Conservation (phyloP, 1,140 invertebrate species). For the Laupala kohalensis region DNA sequence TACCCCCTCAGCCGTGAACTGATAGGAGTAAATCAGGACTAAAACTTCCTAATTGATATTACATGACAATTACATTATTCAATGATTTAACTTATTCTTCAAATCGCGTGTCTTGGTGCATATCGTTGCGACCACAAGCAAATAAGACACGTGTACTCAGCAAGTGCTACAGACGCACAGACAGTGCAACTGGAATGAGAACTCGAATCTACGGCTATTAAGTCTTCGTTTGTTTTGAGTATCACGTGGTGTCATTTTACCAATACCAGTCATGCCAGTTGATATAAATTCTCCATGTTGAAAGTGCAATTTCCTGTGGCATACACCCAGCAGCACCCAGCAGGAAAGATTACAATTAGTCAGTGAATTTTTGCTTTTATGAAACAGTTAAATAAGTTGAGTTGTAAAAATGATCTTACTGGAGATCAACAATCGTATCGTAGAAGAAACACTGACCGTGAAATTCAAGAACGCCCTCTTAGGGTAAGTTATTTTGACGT, state of each 20-base stretch:
- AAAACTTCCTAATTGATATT: too few relatives aligned
- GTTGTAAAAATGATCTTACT: conserved; percentile 78
- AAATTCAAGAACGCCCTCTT: conserved; percentile 92
- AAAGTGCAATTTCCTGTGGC: conserved; percentile 7
- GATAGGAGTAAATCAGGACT: too few relatives aligned
- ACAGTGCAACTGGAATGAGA: too few relatives aligned
- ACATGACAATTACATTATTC: too few relatives aligned
- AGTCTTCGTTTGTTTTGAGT: neutral
- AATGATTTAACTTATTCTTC: too few relatives aligned
- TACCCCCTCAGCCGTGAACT: too few relatives aligned
- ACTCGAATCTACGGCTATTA: too few relatives aligned
- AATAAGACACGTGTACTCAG: too few relatives aligned
- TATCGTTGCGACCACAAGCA: too few relatives aligned
- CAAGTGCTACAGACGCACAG: too few relatives aligned
- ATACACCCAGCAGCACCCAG: conserved; percentile 13
- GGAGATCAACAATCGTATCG: conserved; percentile 96
- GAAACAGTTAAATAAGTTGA: conserved; percentile 2
- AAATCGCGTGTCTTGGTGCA: too few relatives aligned
- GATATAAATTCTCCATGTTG: conserved; percentile 9
- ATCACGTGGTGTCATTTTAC: neutral
- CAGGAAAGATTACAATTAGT: conserved; percentile 6
- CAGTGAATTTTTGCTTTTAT: conserved; percentile 13
- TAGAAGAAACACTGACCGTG: conserved; percentile 85
- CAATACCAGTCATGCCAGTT: neutral
- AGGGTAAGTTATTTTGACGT: conserved; percentile 56